Conservation (phyloP, 2,797 vertebrate species). For the Miichthys miiuy region DNA sequence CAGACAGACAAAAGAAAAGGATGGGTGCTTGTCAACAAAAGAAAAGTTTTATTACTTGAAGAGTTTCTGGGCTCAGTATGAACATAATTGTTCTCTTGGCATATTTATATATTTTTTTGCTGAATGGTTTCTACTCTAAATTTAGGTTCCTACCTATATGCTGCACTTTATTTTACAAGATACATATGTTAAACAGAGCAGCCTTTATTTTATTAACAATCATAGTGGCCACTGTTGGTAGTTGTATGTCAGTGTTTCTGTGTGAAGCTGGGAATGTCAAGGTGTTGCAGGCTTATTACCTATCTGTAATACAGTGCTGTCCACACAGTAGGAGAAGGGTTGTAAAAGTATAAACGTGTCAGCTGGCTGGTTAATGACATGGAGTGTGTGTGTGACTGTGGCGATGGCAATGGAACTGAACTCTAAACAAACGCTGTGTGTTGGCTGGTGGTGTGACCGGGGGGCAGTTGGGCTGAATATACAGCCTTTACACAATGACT, state of each 20-base stretch:
- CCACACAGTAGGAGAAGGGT: slow-evolving; percentile 66
- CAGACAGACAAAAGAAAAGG: slow-evolving; percentile 11
- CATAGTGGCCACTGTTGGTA: background rate
- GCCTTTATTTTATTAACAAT: background rate
- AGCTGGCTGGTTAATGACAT: slow-evolving; percentile 68
- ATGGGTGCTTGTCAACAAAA: slow-evolving; percentile 15
- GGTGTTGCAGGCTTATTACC: slow-evolving; percentile 30
- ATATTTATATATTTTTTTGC: slow-evolving; percentile 28
- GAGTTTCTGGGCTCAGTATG: slow-evolving; percentile 2
- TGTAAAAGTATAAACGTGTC: slow-evolving; percentile 81
- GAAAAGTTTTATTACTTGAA: background rate
- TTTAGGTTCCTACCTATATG: background rate
- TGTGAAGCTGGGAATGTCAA: slow-evolving; percentile 39
- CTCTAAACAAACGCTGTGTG: slow-evolving; percentile 66
- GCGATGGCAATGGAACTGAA: slow-evolving; percentile 72
- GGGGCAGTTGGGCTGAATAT: slow-evolving; percentile 52
- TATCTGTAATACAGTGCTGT: slow-evolving; percentile 52
- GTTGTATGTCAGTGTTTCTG: slow-evolving; percentile 11
- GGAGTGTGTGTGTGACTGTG: slow-evolving; percentile 45
- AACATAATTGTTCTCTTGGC: slow-evolving; percentile 27
- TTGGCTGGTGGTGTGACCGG: slow-evolving; percentile 28
- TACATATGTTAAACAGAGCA: slow-evolving; percentile 4
- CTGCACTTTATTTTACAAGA: background rate
- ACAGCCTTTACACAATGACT: slow-evolving; percentile 61
- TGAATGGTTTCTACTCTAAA: slow-evolving; percentile 5